Evolutionary conservation across 2,113 vertebrate species (phyloP), one percentile per base, ranked within the genome.

Genomic region (Chrysochloris asiatica): DNA sequence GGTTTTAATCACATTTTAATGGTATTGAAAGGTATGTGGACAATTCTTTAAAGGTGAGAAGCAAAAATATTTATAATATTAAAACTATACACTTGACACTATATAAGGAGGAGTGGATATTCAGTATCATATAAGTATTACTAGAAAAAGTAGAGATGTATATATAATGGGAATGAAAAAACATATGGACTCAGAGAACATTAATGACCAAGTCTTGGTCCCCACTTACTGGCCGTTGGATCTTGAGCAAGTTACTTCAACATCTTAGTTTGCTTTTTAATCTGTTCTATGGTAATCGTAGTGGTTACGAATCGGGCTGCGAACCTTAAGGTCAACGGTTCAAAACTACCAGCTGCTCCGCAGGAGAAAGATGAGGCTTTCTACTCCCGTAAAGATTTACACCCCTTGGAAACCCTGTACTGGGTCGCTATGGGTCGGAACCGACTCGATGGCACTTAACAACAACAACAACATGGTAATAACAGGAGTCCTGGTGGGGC

Each of bases 121-220:
- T 63, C 82, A 87, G 9, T 85, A 81, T 63, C 38, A 63, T 26
- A 48, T 76, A 84, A 93, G 47, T 81, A 63, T 41, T 52, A 61
- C 36, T 52, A 85, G 26, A 61, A 61, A 61, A 86, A 76, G 28
- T 30, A 47, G 48, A 75, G 19, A 63, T 33, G 5, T 26, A 41
- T 7, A 21, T 36, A 8, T 67, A 73, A 45, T 21, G 24, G 47
- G 41, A 87, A 86, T 75, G 6, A 79, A 90, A 90, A 87, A 59
- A n/a, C 26, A 72, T 48, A n/a, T 86, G n/a, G 69, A 71, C 30
- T 72, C 61, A 63, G 38, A 61, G 8, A 71, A 72, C 26, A 65
- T 80, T 72, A 82, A 85, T 48, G 59, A 61, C 52, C 17, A 54
- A 48, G 6, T 47, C n/a, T 33, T 26, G 1, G 13, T 59, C 65